A percentile compares a stretch with the other conserved stretches of the same genome.
phyloP scores from a whole-genome alignment of 2,888 invertebrate genomes.

The Lithophane ornitopus region DNA sequence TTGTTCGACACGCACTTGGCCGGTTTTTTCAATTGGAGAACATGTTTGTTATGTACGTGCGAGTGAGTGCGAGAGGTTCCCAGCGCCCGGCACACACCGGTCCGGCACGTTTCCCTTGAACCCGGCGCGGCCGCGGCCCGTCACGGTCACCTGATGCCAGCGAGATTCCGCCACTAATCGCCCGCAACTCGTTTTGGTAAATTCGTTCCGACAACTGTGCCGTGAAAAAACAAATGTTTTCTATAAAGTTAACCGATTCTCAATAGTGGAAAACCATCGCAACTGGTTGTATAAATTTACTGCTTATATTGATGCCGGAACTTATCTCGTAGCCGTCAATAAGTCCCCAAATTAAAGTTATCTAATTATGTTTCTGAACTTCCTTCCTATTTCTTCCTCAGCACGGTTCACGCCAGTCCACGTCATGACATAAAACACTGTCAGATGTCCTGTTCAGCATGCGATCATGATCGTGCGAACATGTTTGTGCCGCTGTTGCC shows the following conservation, averaged over 20 bases:
- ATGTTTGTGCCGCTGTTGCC: background rate
- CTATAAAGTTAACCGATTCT: conserved; percentile 61
- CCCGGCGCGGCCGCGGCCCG: conserved; percentile 45
- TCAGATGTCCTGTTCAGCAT: background rate
- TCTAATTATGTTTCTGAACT: background rate
- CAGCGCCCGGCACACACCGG: conserved; percentile 28
- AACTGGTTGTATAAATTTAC: conserved; percentile 18
- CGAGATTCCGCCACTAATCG: conserved; percentile 66
- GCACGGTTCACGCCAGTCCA: background rate
- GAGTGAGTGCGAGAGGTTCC: background rate
- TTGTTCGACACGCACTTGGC: no score
- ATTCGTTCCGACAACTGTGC: conserved; percentile 52
- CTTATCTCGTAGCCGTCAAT: background rate
- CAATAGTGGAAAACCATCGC: conserved; percentile 31
- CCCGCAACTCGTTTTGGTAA: conserved; percentile 61
- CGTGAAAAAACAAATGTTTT: conserved; percentile 60
- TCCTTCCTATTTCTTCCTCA: conserved; percentile 1
- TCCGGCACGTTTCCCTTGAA: conserved; percentile 65
- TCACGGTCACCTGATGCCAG: conserved; percentile 65
- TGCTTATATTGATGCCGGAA: background rate
- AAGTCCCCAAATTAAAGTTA: conserved; percentile 7
- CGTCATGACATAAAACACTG: background rate
- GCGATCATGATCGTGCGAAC: background rate
- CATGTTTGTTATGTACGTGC: background rate
- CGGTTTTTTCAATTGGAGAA: background rate